These are phyloP conservation scores for Deroptyus accipitrinus DNA, from an alignment of 2,113 vertebrate genomes.

Conservation along the genomic window DNA sequence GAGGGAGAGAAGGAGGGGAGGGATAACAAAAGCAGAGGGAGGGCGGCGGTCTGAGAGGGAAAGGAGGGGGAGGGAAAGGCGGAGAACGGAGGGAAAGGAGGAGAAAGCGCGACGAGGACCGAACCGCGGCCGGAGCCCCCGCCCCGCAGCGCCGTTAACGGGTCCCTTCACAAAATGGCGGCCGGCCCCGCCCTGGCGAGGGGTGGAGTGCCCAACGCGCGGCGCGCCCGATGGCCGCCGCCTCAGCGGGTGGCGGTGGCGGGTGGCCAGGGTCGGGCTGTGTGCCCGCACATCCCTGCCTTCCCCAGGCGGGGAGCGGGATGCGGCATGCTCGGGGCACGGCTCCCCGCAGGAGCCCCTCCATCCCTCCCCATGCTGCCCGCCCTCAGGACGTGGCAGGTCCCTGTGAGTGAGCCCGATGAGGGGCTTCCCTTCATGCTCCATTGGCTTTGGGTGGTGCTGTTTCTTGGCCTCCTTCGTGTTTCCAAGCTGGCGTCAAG, in stretches of 20 bases:
- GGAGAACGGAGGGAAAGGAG: neutral
- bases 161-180: constrained; percentile 72
- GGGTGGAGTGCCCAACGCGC: too few species aligned
- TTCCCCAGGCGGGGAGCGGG: too few species aligned
- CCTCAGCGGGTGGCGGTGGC: fast-evolving
- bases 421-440: neutral
- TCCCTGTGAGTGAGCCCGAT: neutral
- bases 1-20: neutral
- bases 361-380: neutral
- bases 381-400: too few species aligned
- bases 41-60: neutral
- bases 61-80: neutral
- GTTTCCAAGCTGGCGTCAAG: neutral
- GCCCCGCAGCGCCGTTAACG: neutral
- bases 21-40: neutral
- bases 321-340: too few species aligned
- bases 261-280: neutral
- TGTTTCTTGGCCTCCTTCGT: fast-evolving
- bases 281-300: neutral
- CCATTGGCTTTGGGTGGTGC: neutral
- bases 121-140: neutral
- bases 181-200: neutral
- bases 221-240: neutral
- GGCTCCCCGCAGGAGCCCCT: too few species aligned
- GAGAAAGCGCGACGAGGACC: neutral